These are phyloP conservation scores for Scaeva pyrastri DNA, from an alignment of 2,888 invertebrate genomes.

Conservation along the genomic window DNA sequence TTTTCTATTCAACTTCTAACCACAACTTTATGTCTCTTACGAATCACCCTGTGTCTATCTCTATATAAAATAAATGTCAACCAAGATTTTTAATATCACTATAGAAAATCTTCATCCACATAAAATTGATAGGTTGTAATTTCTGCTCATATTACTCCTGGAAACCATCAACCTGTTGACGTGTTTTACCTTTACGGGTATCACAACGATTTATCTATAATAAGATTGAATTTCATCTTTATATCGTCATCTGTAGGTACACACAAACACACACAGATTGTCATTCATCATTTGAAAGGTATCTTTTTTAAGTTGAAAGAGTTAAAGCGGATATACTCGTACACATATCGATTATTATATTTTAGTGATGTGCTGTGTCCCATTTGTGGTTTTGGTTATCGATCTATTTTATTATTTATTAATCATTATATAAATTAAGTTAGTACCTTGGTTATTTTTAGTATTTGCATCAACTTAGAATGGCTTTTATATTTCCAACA, in stretches of 20 bases:
- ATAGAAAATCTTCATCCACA: no score
- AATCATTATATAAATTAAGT: neutral
- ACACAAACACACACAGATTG: neutral
- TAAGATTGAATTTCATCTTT: constrained; percentile 20
- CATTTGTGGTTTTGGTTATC: constrained; percentile 26
- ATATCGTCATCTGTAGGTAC: neutral
- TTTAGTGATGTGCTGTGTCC: constrained; percentile 3
- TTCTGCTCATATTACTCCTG: neutral
- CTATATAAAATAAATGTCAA: no score
- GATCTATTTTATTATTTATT: neutral
- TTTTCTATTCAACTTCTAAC: no score
- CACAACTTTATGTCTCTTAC: no score
- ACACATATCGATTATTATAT: neutral
- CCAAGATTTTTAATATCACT: no score
- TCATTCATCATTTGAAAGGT: constrained; percentile 24
- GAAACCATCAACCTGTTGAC: constrained; percentile 22
- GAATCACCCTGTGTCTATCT: no score
- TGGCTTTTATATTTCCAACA: neutral
- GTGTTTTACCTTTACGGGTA: neutral
- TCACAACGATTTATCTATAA: neutral
- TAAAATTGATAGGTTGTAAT: neutral
- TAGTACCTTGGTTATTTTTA: neutral
- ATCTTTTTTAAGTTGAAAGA: neutral
- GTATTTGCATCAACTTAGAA: neutral
- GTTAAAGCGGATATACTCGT: no score